Evolutionary conservation across 2,888 invertebrate genomes (phyloP).

Genomic region (Lithophane leautieri): DNA sequence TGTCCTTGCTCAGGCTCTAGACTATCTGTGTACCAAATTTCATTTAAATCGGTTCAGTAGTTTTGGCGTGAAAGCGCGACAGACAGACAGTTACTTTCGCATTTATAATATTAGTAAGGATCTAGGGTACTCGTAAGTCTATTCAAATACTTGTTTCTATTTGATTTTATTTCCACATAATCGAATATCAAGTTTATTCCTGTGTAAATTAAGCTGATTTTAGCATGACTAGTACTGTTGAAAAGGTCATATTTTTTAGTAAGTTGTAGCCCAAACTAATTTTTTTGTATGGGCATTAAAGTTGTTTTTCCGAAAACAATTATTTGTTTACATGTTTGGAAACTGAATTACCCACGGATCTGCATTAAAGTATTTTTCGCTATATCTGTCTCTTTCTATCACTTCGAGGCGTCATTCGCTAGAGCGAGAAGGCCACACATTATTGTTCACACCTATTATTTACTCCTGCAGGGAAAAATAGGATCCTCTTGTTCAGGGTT

Average conservation of each 20-base stretch:
- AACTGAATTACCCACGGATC: not conserved
- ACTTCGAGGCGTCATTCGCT: not conserved
- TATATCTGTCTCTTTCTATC: not conserved
- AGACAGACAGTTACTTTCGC: too few relatives aligned
- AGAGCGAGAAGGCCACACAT: not conserved
- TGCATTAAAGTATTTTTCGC: not conserved
- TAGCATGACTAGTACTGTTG: not conserved
- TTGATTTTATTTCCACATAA: not conserved
- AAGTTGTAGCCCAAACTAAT: not conserved
- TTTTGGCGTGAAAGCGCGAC: too few relatives aligned
- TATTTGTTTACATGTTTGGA: not conserved
- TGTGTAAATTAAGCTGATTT: not conserved
- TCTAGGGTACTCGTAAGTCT: too few relatives aligned
- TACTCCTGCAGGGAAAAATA: constrained; percentile 22
- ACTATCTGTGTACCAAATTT: too few relatives aligned
- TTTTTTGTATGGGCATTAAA: not conserved
- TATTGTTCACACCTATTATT: not conserved
- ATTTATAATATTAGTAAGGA: too few relatives aligned
- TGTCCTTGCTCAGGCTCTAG: too few relatives aligned
- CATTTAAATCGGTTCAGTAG: too few relatives aligned
- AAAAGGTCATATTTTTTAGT: not conserved
- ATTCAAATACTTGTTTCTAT: not conserved
- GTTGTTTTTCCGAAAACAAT: not conserved
- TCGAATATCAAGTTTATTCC: not conserved
- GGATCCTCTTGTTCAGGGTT: constrained; percentile 22